Evolutionary conservation across 2,888 invertebrate genomes (phyloP).

Genomic region (Melieria picta): DNA sequence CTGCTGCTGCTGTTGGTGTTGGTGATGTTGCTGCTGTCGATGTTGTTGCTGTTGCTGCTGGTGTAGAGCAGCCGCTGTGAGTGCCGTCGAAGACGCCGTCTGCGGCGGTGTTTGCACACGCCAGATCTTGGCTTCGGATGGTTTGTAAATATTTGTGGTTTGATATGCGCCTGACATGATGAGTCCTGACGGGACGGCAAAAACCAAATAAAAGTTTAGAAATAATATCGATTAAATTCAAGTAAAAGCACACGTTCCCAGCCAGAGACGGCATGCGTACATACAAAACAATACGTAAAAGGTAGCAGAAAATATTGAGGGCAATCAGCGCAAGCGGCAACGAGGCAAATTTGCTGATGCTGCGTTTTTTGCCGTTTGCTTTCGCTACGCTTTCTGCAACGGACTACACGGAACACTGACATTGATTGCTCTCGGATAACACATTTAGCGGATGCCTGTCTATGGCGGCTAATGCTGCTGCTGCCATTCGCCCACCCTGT

Average conservation of each 20-base stretch:
- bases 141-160: conserved; percentile 61
- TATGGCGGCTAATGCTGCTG: no score
- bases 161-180: conserved; percentile 57
- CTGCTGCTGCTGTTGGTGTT: conserved; percentile 43
- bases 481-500: no score
- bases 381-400: no score
- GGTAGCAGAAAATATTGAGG: no score
- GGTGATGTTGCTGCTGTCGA: conserved; percentile 40
- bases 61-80: conserved; percentile 38
- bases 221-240: conserved; percentile 11
- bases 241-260: no score
- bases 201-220: conserved; percentile 13
- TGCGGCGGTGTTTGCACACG: conserved; percentile 59
- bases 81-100: conserved; percentile 45
- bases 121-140: conserved; percentile 63
- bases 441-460: neutral
- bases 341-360: no score
- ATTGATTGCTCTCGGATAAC: conserved; percentile 35
- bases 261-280: no score
- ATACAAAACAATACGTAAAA: no score
- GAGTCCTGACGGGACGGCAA: conserved; percentile 40
- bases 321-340: no score
- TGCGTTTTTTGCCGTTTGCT: no score
- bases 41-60: conserved; percentile 32
- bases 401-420: neutral